These are phyloP conservation scores for Tragelaphus eurycerus DNA, from an alignment of 2,797 vertebrate genomes.

Conservation along the genomic window DNA sequence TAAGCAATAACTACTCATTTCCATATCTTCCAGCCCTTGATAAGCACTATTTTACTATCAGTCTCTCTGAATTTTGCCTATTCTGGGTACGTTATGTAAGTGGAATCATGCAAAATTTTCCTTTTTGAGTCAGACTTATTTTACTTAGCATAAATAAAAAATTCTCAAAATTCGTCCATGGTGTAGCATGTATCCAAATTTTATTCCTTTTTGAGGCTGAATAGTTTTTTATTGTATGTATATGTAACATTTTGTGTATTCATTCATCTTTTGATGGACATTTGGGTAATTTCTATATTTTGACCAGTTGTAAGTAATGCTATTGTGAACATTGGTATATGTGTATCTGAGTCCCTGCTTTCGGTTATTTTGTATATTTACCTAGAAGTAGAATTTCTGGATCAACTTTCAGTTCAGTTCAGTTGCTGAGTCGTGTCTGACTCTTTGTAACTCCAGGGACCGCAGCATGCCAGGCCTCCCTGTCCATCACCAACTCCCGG, in stretches of 20 bases:
- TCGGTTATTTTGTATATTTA: constrained; percentile 18
- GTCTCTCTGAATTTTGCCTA: neutral
- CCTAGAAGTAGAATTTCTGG: constrained; percentile 23
- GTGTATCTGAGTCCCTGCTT: neutral
- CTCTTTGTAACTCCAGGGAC: neutral
- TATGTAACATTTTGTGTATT: neutral
- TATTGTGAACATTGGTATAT: neutral
- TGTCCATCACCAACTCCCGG: neutral
- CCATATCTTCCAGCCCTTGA: neutral
- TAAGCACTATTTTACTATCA: neutral
- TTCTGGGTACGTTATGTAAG: neutral
- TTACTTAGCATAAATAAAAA: neutral
- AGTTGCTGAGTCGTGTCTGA: neutral
- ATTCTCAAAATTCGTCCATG: constrained; percentile 3
- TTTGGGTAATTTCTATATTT: neutral
- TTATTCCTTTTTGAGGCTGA: neutral
- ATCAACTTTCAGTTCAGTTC: neutral
- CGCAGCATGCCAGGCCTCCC: neutral
- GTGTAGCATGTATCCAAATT: constrained; percentile 10
- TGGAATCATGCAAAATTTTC: neutral
- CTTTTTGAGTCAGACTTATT: neutral
- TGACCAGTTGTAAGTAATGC: neutral
- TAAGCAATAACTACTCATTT: neutral
- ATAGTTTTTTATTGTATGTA: neutral
- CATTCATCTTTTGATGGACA: neutral